These are phyloP conservation scores for Poeciliopsis paucimaculata DNA, from an alignment of 2,797 vertebrate genomes.

Conservation along the genomic window DNA sequence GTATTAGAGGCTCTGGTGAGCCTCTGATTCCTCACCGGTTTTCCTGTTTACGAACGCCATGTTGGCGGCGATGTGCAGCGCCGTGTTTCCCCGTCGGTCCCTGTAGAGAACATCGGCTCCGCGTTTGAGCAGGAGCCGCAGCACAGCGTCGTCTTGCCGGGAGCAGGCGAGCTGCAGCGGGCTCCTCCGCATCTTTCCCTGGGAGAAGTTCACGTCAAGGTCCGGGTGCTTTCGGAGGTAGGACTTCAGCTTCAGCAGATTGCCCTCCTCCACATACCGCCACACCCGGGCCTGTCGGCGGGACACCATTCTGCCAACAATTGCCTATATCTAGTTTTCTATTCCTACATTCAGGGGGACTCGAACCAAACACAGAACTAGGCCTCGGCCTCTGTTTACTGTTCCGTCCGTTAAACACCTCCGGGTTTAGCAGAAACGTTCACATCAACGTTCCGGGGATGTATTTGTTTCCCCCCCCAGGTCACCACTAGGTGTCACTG, in stretches of 20 bases:
- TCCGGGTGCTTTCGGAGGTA: constrained; percentile 82
- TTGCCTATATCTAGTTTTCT: too few species aligned
- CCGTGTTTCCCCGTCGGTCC: constrained; percentile 80
- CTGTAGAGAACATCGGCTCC: constrained; percentile 78
- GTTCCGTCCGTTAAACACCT: constrained; percentile 22
- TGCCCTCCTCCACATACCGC: constrained; percentile 83
- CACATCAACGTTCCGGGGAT: constrained; percentile 25
- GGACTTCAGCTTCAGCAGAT: constrained; percentile 82
- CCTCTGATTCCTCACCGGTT: constrained; percentile 65
- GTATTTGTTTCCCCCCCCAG: neutral
- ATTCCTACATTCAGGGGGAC: neutral
- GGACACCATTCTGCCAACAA: constrained; percentile 63
- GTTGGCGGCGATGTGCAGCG: constrained; percentile 83
- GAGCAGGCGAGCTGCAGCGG: constrained; percentile 84
- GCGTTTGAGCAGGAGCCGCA: constrained; percentile 82
- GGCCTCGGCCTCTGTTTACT: neutral
- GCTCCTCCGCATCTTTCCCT: constrained; percentile 75
- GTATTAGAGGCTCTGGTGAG: too few species aligned
- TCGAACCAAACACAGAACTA: neutral
- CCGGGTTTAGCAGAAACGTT: constrained; percentile 12
- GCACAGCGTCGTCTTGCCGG: constrained; percentile 77
- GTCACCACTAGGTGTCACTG: constrained; percentile 25
- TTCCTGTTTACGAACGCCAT: constrained; percentile 76
- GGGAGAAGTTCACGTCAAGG: constrained; percentile 75
- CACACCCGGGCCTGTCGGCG: constrained; percentile 74